phyloP scores from a whole-genome alignment of 2,113 vertebrate species.

The Pitta sordida region DNA sequence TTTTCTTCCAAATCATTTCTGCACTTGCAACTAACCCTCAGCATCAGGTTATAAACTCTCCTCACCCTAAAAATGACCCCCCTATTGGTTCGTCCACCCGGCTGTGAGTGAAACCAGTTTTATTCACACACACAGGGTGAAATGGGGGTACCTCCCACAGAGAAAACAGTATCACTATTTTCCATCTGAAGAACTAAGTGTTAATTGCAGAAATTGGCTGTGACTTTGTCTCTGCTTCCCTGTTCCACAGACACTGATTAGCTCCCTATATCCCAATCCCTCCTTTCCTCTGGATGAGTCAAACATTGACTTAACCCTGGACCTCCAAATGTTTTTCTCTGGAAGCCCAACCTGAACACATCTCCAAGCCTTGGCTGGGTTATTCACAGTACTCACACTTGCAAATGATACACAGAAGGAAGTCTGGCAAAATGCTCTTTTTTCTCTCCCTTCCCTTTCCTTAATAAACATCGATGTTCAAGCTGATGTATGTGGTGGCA shows the following conservation, averaged over 20 bases:
- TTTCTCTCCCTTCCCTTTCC: background rate
- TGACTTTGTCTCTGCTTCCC: background rate
- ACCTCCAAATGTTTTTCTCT: background rate
- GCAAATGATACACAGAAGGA: background rate
- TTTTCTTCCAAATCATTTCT: background rate
- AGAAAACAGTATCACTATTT: background rate
- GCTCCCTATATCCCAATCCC: background rate
- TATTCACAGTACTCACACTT: background rate
- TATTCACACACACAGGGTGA: background rate
- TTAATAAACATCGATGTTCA: background rate
- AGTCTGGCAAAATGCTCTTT: background rate
- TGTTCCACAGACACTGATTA: background rate
- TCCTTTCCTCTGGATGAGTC: background rate
- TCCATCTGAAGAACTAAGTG: background rate
- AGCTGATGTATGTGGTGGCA: background rate
- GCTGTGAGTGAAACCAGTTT: fast-evolving
- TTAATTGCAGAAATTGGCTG: background rate
- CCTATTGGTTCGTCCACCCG: fast-evolving
- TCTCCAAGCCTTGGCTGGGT: background rate
- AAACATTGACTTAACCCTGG: background rate
- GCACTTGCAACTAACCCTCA: background rate
- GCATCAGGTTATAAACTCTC: background rate
- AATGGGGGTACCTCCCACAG: background rate
- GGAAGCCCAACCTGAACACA: background rate
- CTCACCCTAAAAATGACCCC: background rate